phyloP scores from a whole-genome alignment of 2,888 invertebrate genomes.

The Eupithecia centaureata region DNA sequence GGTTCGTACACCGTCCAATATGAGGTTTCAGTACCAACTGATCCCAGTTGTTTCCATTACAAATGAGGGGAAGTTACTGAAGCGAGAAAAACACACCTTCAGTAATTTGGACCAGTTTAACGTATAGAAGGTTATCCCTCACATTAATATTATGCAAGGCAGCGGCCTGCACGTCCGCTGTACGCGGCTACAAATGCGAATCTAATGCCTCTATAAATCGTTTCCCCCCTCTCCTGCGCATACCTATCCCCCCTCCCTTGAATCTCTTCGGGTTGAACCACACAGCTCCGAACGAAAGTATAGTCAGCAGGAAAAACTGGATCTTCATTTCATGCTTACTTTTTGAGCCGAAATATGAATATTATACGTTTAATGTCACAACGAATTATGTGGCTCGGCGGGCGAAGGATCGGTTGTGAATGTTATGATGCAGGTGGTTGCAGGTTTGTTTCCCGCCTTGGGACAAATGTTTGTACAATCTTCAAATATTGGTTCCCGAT shows the following conservation, averaged over 20 bases:
- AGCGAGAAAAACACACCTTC: background rate
- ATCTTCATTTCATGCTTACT: background rate
- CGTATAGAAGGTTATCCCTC: constrained; percentile 34
- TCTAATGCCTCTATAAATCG: constrained; percentile 77
- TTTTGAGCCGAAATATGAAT: background rate
- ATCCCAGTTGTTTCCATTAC: background rate
- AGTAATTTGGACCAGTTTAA: background rate
- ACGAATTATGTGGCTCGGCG: too few relatives aligned
- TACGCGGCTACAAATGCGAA: constrained; percentile 66
- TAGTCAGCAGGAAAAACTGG: too few relatives aligned
- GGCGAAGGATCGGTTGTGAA: too few relatives aligned
- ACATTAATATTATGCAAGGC: constrained; percentile 49
- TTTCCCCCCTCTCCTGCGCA: constrained; percentile 58
- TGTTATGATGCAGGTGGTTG: too few relatives aligned
- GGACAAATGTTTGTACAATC: too few relatives aligned
- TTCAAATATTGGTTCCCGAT: too few relatives aligned
- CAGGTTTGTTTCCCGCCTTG: too few relatives aligned
- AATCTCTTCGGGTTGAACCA: constrained; percentile 7
- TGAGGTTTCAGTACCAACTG: background rate
- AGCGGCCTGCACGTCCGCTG: constrained; percentile 51
- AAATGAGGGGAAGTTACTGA: background rate
- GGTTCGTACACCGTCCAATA: too few relatives aligned
- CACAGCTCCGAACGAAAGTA: background rate
- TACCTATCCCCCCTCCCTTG: constrained; percentile 43
- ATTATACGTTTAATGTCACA: background rate